Evolutionary conservation across 2,113 vertebrate genomes (phyloP).

Genomic region (Dicaeum eximium): DNA sequence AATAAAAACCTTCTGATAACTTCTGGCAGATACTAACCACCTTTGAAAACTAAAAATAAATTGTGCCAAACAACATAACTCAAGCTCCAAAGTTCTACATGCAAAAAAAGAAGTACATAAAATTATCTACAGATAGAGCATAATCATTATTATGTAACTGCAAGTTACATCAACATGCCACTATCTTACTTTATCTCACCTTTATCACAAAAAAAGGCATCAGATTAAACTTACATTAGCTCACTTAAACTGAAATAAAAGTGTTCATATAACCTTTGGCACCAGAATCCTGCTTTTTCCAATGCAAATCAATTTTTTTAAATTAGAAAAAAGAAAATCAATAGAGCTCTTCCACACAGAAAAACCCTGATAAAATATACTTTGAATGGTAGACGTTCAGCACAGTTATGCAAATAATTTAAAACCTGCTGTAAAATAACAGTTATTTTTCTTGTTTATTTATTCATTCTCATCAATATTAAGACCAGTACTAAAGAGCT

Average conservation of each 20-base stretch:
- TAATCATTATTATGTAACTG: neutral
- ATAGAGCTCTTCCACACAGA: neutral
- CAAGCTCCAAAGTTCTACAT: neutral
- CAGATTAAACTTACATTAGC: neutral
- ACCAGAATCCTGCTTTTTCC: neutral
- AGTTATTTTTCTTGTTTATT: neutral
- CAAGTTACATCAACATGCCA: neutral
- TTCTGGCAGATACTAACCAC: neutral
- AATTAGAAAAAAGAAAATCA: neutral
- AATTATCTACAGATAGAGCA: neutral
- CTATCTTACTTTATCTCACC: neutral
- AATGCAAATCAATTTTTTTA: accelerated
- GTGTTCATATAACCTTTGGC: neutral
- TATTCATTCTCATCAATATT: neutral
- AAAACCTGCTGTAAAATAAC: neutral
- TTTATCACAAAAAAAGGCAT: neutral
- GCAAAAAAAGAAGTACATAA: neutral
- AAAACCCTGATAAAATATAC: neutral
- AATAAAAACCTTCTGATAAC: neutral
- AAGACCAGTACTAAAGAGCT: neutral
- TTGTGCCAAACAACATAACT: neutral
- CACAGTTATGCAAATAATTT: neutral
- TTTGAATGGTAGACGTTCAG: neutral
- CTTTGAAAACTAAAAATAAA: neutral
- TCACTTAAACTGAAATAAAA: neutral